Evolutionary conservation across 2,888 invertebrate species (phyloP).

Genomic region (Noctua comes): DNA sequence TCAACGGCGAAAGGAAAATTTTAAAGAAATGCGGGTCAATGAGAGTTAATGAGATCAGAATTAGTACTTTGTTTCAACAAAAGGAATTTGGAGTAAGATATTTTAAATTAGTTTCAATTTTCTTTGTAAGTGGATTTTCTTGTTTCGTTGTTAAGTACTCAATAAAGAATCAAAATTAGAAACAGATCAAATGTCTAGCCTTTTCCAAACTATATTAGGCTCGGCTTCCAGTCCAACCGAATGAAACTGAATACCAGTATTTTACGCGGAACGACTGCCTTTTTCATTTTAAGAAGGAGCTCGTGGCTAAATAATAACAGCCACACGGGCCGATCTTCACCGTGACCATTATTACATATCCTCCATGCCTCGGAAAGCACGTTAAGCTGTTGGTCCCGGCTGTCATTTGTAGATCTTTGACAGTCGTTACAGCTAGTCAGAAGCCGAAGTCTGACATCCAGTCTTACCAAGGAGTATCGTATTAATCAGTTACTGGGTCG

Average conservation of each 20-base stretch:
- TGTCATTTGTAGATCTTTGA: no score
- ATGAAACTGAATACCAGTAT: neutral
- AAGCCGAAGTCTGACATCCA: no score
- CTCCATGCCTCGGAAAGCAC: no score
- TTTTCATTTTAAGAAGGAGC: neutral
- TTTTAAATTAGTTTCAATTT: neutral
- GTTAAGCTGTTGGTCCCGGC: no score
- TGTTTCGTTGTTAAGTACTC: neutral
- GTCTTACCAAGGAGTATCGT: no score
- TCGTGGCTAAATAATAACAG: no score
- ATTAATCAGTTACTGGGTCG: no score
- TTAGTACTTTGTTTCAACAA: neutral
- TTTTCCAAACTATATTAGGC: neutral
- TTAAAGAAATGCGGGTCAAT: neutral
- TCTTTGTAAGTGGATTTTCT: conserved; percentile 3
- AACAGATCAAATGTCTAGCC: neutral
- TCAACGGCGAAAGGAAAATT: neutral
- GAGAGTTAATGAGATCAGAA: neutral
- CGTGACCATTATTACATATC: no score
- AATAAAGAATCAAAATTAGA: neutral
- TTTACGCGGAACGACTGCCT: neutral
- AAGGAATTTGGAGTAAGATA: neutral
- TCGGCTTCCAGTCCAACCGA: neutral
- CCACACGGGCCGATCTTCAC: no score
- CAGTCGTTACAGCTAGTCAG: no score